Evolutionary conservation across 2,797 vertebrate species (phyloP).

Genomic region (Sebastes oblongus): DNA sequence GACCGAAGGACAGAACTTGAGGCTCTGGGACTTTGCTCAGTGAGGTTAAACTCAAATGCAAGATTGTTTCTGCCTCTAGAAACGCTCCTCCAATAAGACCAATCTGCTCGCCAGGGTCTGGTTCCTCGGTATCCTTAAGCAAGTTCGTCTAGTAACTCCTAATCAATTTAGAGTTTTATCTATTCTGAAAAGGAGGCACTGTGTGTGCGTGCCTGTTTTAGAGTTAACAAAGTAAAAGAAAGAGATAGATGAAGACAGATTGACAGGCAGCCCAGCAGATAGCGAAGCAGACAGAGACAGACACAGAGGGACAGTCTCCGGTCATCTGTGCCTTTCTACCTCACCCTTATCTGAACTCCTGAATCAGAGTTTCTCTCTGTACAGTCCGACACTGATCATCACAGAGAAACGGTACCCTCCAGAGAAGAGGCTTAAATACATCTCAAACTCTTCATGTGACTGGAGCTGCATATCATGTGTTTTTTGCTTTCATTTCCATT

Average conservation of each 20-base stretch:
- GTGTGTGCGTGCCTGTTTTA: not conserved
- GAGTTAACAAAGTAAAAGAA: constrained; percentile 12
- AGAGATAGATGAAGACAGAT: constrained; percentile 17
- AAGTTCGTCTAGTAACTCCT: not conserved
- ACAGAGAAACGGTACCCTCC: not conserved
- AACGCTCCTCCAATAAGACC: not conserved
- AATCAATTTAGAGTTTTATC: constrained; percentile 22
- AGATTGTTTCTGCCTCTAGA: not conserved
- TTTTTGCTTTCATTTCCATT: not conserved
- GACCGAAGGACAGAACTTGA: not conserved
- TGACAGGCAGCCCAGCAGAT: constrained; percentile 14
- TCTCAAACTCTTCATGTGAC: not conserved
- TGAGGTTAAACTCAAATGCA: not conserved
- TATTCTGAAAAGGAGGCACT: not conserved
- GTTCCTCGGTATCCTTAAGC: constrained; percentile 8
- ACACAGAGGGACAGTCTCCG: constrained; percentile 6
- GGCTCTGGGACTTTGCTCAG: not conserved
- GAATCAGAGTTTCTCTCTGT: not conserved
- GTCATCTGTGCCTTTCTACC: constrained; percentile 4
- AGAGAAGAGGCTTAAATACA: not conserved
- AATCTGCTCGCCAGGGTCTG: not conserved
- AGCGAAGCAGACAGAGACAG: constrained; percentile 5
- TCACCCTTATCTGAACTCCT: constrained; percentile 10
- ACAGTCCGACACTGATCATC: not conserved
- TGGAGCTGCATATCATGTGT: not conserved